Evolutionary conservation across 2,113 vertebrate species (phyloP).

Genomic region (Emydura subglobosa): DNA sequence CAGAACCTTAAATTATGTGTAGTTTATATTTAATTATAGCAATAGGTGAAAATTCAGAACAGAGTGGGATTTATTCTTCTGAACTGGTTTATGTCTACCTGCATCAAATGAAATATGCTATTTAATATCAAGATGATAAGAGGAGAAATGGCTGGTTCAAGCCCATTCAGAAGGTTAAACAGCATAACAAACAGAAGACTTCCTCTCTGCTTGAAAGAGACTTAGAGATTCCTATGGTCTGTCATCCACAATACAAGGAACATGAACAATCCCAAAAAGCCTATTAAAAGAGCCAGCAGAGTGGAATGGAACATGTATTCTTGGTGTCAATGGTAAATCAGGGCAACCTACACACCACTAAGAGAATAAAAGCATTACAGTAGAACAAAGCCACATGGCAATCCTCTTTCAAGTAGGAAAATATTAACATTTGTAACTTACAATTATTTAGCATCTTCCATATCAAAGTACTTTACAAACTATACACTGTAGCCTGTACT

Average conservation of each 20-base stretch:
- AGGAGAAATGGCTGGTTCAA: background rate
- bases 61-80: background rate
- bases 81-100: background rate
- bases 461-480: background rate
- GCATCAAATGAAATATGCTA: background rate
- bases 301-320: background rate
- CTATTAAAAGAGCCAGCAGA: accelerated
- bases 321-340: background rate
- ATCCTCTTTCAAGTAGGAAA: background rate
- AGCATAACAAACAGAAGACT: background rate
- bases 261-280: background rate
- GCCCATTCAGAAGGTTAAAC: background rate
- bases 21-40: background rate
- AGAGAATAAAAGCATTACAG: background rate
- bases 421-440: background rate
- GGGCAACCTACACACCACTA: background rate
- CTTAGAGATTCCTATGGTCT: background rate
- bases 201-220: background rate
- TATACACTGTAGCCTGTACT: background rate
- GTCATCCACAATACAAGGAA: background rate
- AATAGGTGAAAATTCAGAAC: background rate
- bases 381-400: background rate
- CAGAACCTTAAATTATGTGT: background rate
- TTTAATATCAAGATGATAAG: background rate
- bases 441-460: background rate